phyloP scores from a whole-genome alignment of 2,113 vertebrate genomes.

The Notarius quadriscutis region DNA sequence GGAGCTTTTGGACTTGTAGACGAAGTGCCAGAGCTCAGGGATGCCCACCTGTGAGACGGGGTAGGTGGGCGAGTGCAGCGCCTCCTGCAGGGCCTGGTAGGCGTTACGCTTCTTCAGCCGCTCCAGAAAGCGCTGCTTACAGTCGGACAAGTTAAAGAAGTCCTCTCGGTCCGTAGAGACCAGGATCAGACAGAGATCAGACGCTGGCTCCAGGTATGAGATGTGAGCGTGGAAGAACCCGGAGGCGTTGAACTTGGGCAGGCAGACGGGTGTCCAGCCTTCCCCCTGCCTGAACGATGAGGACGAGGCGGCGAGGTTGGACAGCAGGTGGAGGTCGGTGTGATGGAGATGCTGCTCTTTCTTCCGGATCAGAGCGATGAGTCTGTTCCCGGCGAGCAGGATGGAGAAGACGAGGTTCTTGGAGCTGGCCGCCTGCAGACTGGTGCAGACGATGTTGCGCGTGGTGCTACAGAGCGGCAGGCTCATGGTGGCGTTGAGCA shows the following conservation, averaged over 20 bases:
- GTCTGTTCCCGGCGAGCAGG: slow-evolving; percentile 85
- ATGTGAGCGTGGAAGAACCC: slow-evolving; percentile 97
- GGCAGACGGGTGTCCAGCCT: slow-evolving; percentile 95
- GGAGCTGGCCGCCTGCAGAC: slow-evolving; percentile 89
- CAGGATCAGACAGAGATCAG: slow-evolving; percentile 90
- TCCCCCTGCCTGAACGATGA: slow-evolving; percentile 94
- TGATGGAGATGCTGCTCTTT: slow-evolving; percentile 96
- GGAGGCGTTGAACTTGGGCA: slow-evolving; percentile 92
- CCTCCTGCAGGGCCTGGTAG: slow-evolving; percentile 81
- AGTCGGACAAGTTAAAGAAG: slow-evolving; percentile 92
- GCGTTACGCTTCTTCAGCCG: slow-evolving; percentile 84
- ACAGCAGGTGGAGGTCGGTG: slow-evolving; percentile 94
- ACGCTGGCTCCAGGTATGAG: slow-evolving; percentile 88
- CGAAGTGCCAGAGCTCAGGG: slow-evolving; percentile 91
- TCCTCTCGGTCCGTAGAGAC: slow-evolving; percentile 93
- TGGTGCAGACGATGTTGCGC: slow-evolving; percentile 81
- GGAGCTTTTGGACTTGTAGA: slow-evolving; percentile 98
- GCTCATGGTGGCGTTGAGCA: slow-evolving; percentile 90
- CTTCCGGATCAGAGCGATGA: slow-evolving; percentile 90
- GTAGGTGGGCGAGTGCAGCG: slow-evolving; percentile 82
- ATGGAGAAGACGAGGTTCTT: slow-evolving; percentile 94
- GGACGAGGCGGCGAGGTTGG: slow-evolving; percentile 93
- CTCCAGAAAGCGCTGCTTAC: slow-evolving; percentile 89
- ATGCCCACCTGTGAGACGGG: slow-evolving; percentile 86
- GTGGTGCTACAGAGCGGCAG: slow-evolving; percentile 80